Conservation (phyloP, 2,888 invertebrate species). For the Mactromeris polynyma region DNA sequence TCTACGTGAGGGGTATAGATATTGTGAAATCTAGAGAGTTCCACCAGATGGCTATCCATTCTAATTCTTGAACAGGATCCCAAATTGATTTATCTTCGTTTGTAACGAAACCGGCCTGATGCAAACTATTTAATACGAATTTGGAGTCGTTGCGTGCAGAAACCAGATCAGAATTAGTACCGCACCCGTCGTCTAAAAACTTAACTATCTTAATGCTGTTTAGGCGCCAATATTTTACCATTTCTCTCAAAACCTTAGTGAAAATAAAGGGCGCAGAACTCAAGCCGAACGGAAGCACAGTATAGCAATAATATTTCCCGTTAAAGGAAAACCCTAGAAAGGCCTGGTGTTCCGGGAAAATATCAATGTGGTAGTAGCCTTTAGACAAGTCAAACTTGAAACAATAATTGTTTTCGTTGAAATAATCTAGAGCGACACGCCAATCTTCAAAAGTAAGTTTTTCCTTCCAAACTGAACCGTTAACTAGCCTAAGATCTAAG, state of each 20-base stretch:
- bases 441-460: conserved; percentile 1
- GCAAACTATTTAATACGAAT: neutral
- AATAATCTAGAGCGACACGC: neutral
- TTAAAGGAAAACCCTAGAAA: conserved; percentile 1
- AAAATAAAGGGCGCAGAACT: neutral
- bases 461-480: neutral
- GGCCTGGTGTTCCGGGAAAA: neutral
- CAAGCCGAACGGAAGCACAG: neutral
- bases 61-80: neutral
- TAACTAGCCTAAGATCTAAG: neutral
- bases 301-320: neutral
- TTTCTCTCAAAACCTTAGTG: neutral
- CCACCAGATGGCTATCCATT: conserved; percentile 6
- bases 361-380: conserved; percentile 18
- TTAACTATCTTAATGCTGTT: neutral
- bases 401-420: neutral
- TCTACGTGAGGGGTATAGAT: neutral
- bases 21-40: too few species aligned
- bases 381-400: neutral
- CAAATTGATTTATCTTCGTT: conserved; percentile 11
- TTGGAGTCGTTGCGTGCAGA: neutral
- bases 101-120: neutral
- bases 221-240: neutral
- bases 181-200: conserved; percentile 24
- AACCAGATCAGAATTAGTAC: neutral